Percentiles rank a stretch among this genome's conserved stretches.
These are phyloP conservation scores for Chloropsis cyanopogon DNA, from an alignment of 2,113 vertebrate genomes.

Conservation along the genomic window DNA sequence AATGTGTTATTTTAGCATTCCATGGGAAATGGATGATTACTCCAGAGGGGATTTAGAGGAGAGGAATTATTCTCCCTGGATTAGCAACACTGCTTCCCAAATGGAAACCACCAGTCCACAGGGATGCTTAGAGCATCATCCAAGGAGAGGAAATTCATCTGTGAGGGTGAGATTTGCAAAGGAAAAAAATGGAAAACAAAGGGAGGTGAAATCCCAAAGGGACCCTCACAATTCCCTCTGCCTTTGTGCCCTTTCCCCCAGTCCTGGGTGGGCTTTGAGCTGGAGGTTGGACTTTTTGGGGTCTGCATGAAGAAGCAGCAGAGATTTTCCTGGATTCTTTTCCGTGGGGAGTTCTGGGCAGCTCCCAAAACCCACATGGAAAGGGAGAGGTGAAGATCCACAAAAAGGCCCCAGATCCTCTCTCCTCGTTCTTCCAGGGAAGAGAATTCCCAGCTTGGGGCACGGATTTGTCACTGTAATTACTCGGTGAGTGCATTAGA, in stretches of 20 bases:
- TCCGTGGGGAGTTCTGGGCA: accelerated
- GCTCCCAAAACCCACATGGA: neutral
- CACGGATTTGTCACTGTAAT: neutral
- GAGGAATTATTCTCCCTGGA: neutral
- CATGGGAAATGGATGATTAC: neutral
- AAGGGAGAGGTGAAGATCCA: neutral
- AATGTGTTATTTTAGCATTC: accelerated
- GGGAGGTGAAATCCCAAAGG: neutral
- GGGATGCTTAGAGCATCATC: neutral
- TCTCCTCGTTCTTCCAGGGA: neutral
- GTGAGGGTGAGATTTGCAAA: neutral
- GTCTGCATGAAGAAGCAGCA: neutral
- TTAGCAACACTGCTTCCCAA: neutral
- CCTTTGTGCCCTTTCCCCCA: neutral
- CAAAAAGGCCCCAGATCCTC: neutral
- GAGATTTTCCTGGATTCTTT: neutral
- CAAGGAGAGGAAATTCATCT: neutral
- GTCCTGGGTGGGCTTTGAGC: no score
- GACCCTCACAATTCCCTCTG: neutral
- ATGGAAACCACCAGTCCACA: neutral
- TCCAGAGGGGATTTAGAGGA: neutral
- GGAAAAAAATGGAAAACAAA: neutral
- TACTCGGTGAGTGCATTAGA: neutral
- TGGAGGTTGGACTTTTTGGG: neutral
- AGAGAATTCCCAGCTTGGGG: neutral